Conservation (phyloP, 2,888 invertebrate genomes). For the Laspeyria flexula region DNA sequence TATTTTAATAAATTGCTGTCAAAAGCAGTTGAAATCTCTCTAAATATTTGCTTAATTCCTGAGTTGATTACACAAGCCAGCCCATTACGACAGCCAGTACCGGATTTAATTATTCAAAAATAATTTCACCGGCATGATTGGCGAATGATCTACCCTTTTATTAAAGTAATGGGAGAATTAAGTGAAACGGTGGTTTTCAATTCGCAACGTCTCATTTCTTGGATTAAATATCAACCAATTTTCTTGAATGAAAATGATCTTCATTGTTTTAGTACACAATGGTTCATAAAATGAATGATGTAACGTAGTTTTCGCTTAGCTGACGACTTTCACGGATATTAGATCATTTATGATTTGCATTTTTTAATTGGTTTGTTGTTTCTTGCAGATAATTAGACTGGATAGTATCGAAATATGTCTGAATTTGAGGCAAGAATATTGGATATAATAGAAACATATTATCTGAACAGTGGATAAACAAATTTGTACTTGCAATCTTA, state of each 20-base stretch:
- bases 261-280: slow-evolving; percentile 20
- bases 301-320: background rate
- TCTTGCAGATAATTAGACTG: too few species aligned
- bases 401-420: too few species aligned
- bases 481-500: too few species aligned
- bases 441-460: too few species aligned
- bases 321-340: background rate
- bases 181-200: slow-evolving; percentile 29
- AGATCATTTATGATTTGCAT: too few species aligned
- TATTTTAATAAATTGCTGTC: background rate
- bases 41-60: slow-evolving; percentile 16
- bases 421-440: too few species aligned
- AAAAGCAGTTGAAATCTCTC: background rate
- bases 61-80: slow-evolving; percentile 16
- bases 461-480: too few species aligned
- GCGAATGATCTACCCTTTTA: slow-evolving; percentile 32
- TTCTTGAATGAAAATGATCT: slow-evolving; percentile 31
- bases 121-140: slow-evolving; percentile 31
- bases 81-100: slow-evolving; percentile 4
- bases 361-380: background rate
- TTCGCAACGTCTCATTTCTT: slow-evolving; percentile 20
- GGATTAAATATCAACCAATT: slow-evolving; percentile 43
- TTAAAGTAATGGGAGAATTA: slow-evolving; percentile 40
- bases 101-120: slow-evolving; percentile 34
- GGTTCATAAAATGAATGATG: background rate